Evolutionary conservation across 2,888 invertebrate species (phyloP), one percentile per base, ranked within the genome.

Genomic region (Dicyrtomina minuta): DNA sequence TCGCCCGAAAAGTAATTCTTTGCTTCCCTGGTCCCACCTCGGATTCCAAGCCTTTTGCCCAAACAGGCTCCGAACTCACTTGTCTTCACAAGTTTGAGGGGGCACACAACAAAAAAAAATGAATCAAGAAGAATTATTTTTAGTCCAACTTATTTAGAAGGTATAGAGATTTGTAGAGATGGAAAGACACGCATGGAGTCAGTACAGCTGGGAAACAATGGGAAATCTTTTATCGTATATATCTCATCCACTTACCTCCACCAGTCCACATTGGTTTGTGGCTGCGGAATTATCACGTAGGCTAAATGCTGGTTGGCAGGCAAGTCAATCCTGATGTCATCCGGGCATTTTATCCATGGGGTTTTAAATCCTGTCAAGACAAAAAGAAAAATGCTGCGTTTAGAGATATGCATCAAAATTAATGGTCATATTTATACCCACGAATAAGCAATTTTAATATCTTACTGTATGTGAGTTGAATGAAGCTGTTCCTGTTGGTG

Each of bases 221-320:
- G 33, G 8, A 33, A 33, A 33, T 33, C 4, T 33, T 33, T 33
- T 33, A 33, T 33, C 33, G 33, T 8, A 33, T 33, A 3, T 33
- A 46, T 46, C 17, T 5, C 4, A 20, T 13, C 26, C 1, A 13
- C 51, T 73, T 68, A 79, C 80, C 79, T 79, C 77, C 77, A 79
- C 83, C 84, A 85, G 79, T 84, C 84, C 53, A 86, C 83, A 79
- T 86, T 85, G 49, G 85, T 84, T 70, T 82, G 82, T 4, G 86
- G 85, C 70, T 83, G 83, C 60, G 84, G 83, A 73, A 85, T 83
- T 49, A 82, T 82, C 49, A 86, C 83, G 77, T 83, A 82, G 2
- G 83, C 82, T 66, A 82, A 81, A 71, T 81, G 82, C 72, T 82
- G 81, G 58, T 83, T 82, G 5, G 83, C 82, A 17, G 83, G 80